Percentiles rank a stretch among this genome's conserved stretches.
These are phyloP conservation scores for Timema podura DNA, from an alignment of 2,888 invertebrate species.

Conservation along the genomic window DNA sequence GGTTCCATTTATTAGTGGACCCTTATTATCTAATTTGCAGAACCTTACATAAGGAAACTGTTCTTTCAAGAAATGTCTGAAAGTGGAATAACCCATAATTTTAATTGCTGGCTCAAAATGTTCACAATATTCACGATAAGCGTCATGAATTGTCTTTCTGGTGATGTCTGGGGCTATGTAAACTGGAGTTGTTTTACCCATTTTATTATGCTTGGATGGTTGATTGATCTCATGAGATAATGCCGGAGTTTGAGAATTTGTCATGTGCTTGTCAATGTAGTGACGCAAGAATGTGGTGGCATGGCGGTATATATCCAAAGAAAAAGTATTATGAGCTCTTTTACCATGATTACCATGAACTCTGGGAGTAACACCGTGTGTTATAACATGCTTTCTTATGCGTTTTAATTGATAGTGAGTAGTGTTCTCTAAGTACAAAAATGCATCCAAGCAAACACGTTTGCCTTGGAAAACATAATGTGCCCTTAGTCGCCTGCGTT, in stretches of 20 bases:
- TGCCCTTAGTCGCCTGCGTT: slow-evolving; percentile 65
- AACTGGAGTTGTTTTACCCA: too few species aligned
- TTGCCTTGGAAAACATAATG: slow-evolving; percentile 75
- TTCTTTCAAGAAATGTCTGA: slow-evolving; percentile 75
- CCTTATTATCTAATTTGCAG: slow-evolving; percentile 49
- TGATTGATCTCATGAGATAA: slow-evolving; percentile 34
- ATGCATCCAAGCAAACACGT: slow-evolving; percentile 72
- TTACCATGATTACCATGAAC: slow-evolving; percentile 77
- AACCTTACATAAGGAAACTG: slow-evolving; percentile 76
- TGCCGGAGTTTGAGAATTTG: slow-evolving; percentile 38
- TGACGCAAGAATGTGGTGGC: slow-evolving; percentile 72
- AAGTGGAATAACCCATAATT: slow-evolving; percentile 75
- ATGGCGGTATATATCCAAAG: slow-evolving; percentile 71
- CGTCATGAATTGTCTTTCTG: slow-evolving; percentile 68
- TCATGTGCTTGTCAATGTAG: slow-evolving; percentile 51
- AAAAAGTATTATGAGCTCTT: slow-evolving; percentile 75
- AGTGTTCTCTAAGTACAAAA: slow-evolving; percentile 73
- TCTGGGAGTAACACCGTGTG: slow-evolving; percentile 71
- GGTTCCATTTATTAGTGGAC: slow-evolving; percentile 38
- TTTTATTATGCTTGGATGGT: too few species aligned
- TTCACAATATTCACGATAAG: slow-evolving; percentile 69
- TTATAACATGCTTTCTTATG: slow-evolving; percentile 73
- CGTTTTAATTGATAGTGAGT: slow-evolving; percentile 74
- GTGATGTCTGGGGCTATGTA: slow-evolving; percentile 56
- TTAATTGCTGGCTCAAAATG: slow-evolving; percentile 66